These are phyloP conservation scores for Zygaena filipendulae DNA, from an alignment of 2,888 invertebrate genomes.

Conservation along the genomic window DNA sequence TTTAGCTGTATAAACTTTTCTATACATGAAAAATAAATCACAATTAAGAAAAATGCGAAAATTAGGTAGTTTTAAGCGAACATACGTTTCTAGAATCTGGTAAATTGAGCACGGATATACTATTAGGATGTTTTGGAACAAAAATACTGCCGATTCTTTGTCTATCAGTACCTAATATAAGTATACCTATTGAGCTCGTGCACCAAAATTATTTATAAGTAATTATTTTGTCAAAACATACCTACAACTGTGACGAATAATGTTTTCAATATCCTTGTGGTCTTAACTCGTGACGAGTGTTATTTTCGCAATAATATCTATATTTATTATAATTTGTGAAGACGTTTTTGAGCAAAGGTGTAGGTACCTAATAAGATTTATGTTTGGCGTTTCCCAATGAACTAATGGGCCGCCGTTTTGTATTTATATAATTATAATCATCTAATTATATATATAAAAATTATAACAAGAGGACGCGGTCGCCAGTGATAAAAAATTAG, in stretches of 20 bases:
- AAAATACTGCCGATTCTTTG: constrained; percentile 62
- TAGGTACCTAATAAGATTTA: too few relatives aligned
- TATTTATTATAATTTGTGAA: too few relatives aligned
- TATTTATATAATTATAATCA: constrained; percentile 20
- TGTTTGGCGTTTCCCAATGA: constrained; percentile 45
- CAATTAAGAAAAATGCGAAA: constrained; percentile 55
- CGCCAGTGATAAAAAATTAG: constrained; percentile 63
- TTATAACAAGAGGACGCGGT: constrained; percentile 60
- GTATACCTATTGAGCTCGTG: too few relatives aligned
- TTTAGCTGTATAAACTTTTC: constrained; percentile 66
- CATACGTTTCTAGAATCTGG: constrained; percentile 48
- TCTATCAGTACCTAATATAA: too few relatives aligned
- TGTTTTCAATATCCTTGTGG: constrained; percentile 65
- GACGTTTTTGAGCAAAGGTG: too few relatives aligned
- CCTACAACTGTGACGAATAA: too few relatives aligned
- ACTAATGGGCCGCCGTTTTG: constrained; percentile 42
- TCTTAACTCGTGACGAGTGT: constrained; percentile 56
- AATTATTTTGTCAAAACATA: too few relatives aligned
- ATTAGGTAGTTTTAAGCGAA: constrained; percentile 61
- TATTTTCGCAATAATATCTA: too few relatives aligned
- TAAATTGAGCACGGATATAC: constrained; percentile 63
- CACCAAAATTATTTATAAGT: too few relatives aligned
- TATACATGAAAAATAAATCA: constrained; percentile 51
- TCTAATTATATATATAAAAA: constrained; percentile 21
- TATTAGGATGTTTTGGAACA: constrained; percentile 55